Evolutionary conservation across 2,113 vertebrate genomes (phyloP).

Genomic region (Channa maculata): DNA sequence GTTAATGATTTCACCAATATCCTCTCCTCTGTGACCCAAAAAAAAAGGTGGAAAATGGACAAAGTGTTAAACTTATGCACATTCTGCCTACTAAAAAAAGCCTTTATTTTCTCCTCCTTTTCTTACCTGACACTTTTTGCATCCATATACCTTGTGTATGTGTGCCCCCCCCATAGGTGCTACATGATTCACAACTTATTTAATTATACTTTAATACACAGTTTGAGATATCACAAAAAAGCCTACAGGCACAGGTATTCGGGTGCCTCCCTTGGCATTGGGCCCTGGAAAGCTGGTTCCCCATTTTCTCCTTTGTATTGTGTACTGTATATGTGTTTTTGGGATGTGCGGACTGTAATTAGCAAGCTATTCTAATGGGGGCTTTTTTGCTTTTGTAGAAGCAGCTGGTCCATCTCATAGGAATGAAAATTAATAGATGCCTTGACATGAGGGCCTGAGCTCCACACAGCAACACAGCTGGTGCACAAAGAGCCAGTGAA

Average conservation of each 20-base stretch:
- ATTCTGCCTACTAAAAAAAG: too few species aligned
- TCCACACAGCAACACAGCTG: conserved; percentile 58
- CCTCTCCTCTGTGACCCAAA: too few species aligned
- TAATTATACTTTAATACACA: background rate
- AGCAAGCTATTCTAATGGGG: conserved; percentile 69
- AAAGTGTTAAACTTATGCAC: too few species aligned
- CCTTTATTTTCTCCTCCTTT: too few species aligned
- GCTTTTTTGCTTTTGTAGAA: conserved; percentile 50
- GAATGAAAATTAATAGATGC: conserved; percentile 83
- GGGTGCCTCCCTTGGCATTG: background rate
- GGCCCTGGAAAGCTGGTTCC: conserved; percentile 3
- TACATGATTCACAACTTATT: too few species aligned
- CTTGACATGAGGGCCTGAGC: conserved; percentile 31
- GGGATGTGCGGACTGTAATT: conserved; percentile 63
- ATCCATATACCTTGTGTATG: too few species aligned
- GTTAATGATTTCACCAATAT: too few species aligned
- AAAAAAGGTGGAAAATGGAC: too few species aligned
- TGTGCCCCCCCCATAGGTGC: too few species aligned
- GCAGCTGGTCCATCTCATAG: conserved; percentile 74
- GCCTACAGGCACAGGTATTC: background rate
- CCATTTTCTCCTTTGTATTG: conserved; percentile 5
- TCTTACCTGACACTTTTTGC: too few species aligned
- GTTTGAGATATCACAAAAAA: conserved; percentile 12
- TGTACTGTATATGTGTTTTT: conserved; percentile 47
- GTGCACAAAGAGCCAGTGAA: conserved; percentile 32